Evolutionary conservation across 2,113 vertebrate genomes (phyloP), one percentile per base, ranked within the genome.

Genomic region (Catharus bicknelli): DNA sequence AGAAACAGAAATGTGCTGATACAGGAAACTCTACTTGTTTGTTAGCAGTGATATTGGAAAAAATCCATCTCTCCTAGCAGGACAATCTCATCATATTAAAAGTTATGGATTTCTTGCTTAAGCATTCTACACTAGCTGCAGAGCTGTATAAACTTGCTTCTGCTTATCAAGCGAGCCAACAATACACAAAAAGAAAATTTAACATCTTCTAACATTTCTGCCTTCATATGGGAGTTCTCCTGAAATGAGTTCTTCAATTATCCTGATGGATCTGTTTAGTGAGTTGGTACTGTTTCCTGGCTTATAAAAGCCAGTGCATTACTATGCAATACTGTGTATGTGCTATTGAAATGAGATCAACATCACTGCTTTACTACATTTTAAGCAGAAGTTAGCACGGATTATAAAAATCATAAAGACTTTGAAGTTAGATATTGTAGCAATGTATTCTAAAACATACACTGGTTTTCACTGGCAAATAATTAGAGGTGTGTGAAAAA

Each of bases 81-180:
- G 98, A 99, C 98, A 98, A 98, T 99, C 98, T 98, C 98, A 98
- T 99, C 98, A 98, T 98, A 98, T 98, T 97, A 97, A 98, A 99
- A 99, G 98, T 99, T 98, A 98, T 98, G 97, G 98, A 98, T 98
- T 98, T 98, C 97, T 98, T 98, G 98, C 98, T 98, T 97, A 97
- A 97, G 98, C 98, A 96, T 96, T 98, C 98, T 98, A 98, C 98
- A 96, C 98, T 98, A 97, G 98, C 98, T 97, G 97, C 98, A 97
- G 97, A 98, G 87, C 91, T 89, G 95, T 96, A 95, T 95, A 95
- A 96, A 96, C 95, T 95, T 95, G 95, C 92, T 96, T 94, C 94
- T 96, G 96, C 94, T 97, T 96, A 97, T 96, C 91, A 95, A 96
- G 93, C 20, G 8, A 94, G 94, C 92, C 96, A 96, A 96, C 93